Evolutionary conservation across 2,113 vertebrate species (phyloP).

Genomic region (Corvus cornix): DNA sequence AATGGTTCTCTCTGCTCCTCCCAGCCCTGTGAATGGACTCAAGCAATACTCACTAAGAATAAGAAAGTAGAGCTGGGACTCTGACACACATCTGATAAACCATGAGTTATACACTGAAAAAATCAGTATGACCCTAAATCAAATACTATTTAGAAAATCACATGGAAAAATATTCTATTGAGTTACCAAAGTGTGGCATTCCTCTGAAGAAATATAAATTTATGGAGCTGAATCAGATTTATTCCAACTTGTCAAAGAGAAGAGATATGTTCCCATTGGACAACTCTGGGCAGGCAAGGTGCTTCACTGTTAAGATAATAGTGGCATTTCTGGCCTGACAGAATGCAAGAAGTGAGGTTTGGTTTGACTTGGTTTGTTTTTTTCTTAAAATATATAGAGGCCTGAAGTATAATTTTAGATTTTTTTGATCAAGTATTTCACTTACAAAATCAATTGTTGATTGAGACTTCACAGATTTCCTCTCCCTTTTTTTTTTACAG

Average conservation of each 20-base stretch:
- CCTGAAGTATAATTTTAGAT: neutral
- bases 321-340: neutral
- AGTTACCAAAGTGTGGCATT: neutral
- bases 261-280: neutral
- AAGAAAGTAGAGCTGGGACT: neutral
- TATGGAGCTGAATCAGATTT: neutral
- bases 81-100: neutral
- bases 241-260: neutral
- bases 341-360: neutral
- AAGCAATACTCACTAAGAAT: neutral
- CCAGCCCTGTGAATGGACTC: neutral
- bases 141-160: neutral
- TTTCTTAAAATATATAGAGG: neutral
- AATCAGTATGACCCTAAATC: neutral
- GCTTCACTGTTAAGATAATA: neutral
- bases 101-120: neutral
- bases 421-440: neutral
- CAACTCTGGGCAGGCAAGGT: neutral
- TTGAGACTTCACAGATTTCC: neutral
- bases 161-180: neutral
- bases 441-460: neutral
- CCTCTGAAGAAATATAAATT: neutral
- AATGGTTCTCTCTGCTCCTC: neutral
- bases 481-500: neutral
- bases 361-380: neutral